Evolutionary conservation across 37 sponge, comb jelly and placozoan genomes (phyloP), one percentile per base, ranked within the genome.

Genomic region (Cliona cf. orientalis): DNA sequence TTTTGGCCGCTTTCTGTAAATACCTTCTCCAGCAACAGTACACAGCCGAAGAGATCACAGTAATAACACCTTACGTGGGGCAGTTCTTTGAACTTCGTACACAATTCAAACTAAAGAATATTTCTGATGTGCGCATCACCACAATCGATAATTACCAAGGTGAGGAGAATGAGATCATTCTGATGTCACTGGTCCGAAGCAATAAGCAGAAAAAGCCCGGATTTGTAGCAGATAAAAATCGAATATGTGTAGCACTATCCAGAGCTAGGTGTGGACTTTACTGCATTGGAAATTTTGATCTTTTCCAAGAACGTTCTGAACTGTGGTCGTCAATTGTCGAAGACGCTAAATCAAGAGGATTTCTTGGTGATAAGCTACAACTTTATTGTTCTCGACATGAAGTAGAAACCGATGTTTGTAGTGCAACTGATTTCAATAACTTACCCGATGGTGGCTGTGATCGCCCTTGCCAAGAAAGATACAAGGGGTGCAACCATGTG

Each of bases 101-200:
- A 11, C 64, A 58, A 0, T 75, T 83, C 76, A 67, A 66, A 12
- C 79, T 67, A 31, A n/a, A n/a, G n/a, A n/a, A n/a, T n/a, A n/a
- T n/a, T n/a, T n/a, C n/a, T n/a, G n/a, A n/a, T n/a, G n/a, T n/a
- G n/a, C n/a, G n/a, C 5, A 64, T 87, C 7, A 63, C 82, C 36
- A 78, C 91, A 36, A 58, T 96, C 5, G 97, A 96, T 56, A 88
- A 90, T 69, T 96, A 84, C 70, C 97, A 97, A 44, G 97, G 97
- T 31, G 97, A 97, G 67, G 97, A 97, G 46, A 97, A 97, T 80
- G 86, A 92, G 42, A 88, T 93, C 45, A 82, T 97, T 0, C 61
- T 97, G 32, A 64, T 97, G 26, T 89, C 94, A n/a, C 76, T 97
- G 14, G 89, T 88, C 14, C 85, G 97, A 23, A 88, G 86, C 34